These are phyloP conservation scores for Gavia stellata DNA, from an alignment of 2,113 vertebrate genomes.

Conservation along the genomic window DNA sequence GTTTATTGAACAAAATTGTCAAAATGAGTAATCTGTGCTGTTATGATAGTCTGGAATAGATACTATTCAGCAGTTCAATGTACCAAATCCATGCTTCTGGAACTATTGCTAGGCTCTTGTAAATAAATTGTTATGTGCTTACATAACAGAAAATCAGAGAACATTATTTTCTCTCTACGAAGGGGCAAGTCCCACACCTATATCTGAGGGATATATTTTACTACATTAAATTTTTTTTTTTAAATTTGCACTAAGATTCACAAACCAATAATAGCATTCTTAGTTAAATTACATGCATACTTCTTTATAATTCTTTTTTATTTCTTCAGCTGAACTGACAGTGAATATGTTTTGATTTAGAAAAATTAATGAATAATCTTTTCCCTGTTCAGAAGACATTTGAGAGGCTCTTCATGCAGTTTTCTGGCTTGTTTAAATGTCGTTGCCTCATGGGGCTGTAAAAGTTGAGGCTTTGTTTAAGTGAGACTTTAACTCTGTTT, in stretches of 20 bases:
- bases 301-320: not conserved
- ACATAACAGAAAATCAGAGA: not conserved
- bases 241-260: not conserved
- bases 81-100: not conserved
- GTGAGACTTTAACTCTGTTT: not conserved
- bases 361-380: not conserved
- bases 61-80: not conserved
- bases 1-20: not conserved
- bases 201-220: not conserved
- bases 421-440: not conserved
- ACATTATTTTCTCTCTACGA: not conserved
- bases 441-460: not conserved
- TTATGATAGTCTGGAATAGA: not conserved
- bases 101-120: not conserved
- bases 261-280: not conserved
- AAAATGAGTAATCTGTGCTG: not conserved
- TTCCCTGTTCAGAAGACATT: not conserved
- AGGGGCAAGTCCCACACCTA: not conserved
- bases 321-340: not conserved
- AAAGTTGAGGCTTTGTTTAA: not conserved
- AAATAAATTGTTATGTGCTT: not conserved
- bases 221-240: too few species aligned
- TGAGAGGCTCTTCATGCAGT: not conserved
- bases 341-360: not conserved
- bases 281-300: not conserved